Conservation (phyloP, 2,888 invertebrate species). For the Phorcus lineatus region DNA sequence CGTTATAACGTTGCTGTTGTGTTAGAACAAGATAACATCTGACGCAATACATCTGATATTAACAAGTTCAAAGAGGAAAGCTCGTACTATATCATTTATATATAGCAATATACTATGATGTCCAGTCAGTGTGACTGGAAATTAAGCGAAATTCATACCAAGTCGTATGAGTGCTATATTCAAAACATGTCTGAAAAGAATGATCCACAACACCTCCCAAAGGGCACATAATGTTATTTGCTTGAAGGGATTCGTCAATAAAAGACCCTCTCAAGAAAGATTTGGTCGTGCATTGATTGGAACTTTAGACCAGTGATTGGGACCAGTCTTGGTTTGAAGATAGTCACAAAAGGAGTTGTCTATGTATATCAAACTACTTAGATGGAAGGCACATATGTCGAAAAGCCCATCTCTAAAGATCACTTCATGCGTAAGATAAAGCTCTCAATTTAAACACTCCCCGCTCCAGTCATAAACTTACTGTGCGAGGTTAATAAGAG, state of each 20-base stretch:
- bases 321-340: neutral
- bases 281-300: neutral
- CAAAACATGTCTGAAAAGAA: neutral
- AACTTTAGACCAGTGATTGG: neutral
- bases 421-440: no score
- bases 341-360: neutral
- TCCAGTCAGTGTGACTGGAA: no score
- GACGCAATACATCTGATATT: no score
- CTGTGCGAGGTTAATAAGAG: no score
- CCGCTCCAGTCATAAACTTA: no score
- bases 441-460: no score
- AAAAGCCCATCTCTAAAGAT: no score
- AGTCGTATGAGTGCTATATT: neutral
- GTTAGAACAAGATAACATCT: no score
- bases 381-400: no score
- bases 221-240: neutral
- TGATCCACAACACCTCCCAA: neutral
- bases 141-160: neutral
- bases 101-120: no score
- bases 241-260: neutral
- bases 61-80: neutral
- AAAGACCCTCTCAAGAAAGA: neutral
- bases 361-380: no score
- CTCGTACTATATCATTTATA: neutral
- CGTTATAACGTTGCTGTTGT: no score